phyloP scores from a whole-genome alignment of 2,113 vertebrate genomes.

The Percopsis transmontana region DNA sequence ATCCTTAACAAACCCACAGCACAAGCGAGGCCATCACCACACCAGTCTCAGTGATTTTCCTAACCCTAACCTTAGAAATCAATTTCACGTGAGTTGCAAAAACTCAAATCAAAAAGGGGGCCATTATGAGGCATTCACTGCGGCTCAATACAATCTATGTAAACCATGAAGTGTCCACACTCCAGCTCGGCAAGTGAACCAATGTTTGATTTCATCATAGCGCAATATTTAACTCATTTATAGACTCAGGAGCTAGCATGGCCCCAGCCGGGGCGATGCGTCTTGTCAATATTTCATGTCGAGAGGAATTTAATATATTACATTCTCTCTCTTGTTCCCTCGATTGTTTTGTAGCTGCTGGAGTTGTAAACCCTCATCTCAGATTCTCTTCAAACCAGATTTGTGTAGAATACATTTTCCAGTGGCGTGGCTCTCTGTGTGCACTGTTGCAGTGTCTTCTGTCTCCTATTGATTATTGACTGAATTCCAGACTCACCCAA shows the following conservation, averaged over 20 bases:
- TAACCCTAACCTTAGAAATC: constrained; percentile 22
- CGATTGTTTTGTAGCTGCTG: constrained; percentile 3
- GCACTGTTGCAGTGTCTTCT: too few relatives aligned
- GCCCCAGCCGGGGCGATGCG: constrained; percentile 35
- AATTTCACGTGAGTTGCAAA: constrained; percentile 2
- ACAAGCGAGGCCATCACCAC: neutral
- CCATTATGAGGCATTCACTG: constrained; percentile 47
- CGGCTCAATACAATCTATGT: constrained; percentile 46
- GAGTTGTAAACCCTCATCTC: too few relatives aligned
- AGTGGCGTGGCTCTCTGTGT: too few relatives aligned
- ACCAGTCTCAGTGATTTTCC: constrained; percentile 22
- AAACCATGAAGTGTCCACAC: constrained; percentile 54
- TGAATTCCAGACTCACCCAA: too few relatives aligned
- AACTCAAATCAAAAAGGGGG: constrained; percentile 41
- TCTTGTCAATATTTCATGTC: constrained; percentile 61
- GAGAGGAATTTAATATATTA: constrained; percentile 53
- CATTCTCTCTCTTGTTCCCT: constrained; percentile 27
- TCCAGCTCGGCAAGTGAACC: constrained; percentile 35
- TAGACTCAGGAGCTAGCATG: constrained; percentile 28
- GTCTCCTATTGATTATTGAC: too few relatives aligned
- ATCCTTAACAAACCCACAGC: too few relatives aligned
- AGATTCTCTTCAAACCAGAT: too few relatives aligned
- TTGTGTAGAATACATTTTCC: too few relatives aligned
- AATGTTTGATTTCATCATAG: constrained; percentile 42
- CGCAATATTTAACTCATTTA: constrained; percentile 49